Percentiles rank a stretch among this genome's conserved stretches.
phyloP scores from a whole-genome alignment of 2,797 vertebrate species.

The Halcyon chelicuti region DNA sequence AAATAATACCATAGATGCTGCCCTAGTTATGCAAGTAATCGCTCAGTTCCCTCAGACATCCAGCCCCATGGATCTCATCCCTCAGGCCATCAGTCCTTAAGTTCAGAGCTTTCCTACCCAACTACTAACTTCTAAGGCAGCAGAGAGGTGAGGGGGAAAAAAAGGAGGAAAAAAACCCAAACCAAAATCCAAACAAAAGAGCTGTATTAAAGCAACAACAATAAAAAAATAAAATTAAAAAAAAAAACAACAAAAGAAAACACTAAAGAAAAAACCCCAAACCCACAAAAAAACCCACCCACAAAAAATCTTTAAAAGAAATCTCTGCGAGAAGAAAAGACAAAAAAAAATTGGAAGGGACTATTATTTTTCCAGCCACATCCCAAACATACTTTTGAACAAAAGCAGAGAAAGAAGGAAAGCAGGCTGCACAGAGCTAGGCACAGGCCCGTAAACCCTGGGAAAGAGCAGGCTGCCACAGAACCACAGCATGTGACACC shows the following conservation, averaged over 20 bases:
- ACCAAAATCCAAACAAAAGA: neutral
- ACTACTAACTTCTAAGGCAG: neutral
- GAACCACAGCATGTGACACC: rapidly evolving
- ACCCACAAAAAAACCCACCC: neutral
- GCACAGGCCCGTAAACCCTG: neutral
- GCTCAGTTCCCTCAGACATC: neutral
- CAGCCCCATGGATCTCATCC: neutral
- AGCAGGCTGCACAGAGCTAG: neutral
- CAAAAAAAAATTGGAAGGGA: neutral
- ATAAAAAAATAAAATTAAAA: neutral
- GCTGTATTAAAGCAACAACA: neutral
- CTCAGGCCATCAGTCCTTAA: neutral
- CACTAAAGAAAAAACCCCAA: no score
- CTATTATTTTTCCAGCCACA: neutral
- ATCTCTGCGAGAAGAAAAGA: neutral
- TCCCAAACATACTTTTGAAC: neutral
- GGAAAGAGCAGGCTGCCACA: neutral
- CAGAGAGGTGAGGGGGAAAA: no score
- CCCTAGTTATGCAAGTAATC: neutral
- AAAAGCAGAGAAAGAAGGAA: neutral
- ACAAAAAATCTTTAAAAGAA: neutral
- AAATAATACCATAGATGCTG: neutral
- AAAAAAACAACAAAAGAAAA: no score
- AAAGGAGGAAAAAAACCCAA: no score
- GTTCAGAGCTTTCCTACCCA: neutral